These are phyloP conservation scores for Hypomecis atomaria DNA, from an alignment of 2,888 invertebrate genomes.

Conservation along the genomic window DNA sequence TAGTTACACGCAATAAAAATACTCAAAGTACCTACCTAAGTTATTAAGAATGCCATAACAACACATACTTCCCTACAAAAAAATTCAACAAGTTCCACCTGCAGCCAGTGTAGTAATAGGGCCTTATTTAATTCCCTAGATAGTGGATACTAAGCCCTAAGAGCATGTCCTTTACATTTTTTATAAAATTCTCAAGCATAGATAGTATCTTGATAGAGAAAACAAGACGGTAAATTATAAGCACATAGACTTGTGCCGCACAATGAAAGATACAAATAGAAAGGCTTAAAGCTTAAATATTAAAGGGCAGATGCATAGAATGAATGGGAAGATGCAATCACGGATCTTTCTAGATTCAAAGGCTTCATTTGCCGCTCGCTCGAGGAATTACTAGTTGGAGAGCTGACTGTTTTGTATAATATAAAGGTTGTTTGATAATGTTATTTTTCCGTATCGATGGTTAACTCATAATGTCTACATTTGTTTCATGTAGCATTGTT, in stretches of 20 bases:
- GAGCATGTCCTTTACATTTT: slow-evolving; percentile 8
- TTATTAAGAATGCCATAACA: too few relatives aligned
- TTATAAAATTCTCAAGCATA: slow-evolving; percentile 18
- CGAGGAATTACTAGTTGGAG: slow-evolving; percentile 29
- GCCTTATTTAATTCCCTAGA: too few relatives aligned
- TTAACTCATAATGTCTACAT: too few relatives aligned
- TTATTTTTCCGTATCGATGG: neutral
- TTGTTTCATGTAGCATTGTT: too few relatives aligned
- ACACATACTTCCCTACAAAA: too few relatives aligned
- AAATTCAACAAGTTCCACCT: too few relatives aligned
- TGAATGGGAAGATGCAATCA: slow-evolving; percentile 47
- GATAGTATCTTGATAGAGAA: slow-evolving; percentile 14
- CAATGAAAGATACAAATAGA: slow-evolving; percentile 44
- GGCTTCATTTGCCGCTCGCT: slow-evolving; percentile 44
- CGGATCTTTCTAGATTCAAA: slow-evolving; percentile 47
- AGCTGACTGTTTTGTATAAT: slow-evolving; percentile 5
- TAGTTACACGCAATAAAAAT: too few relatives aligned
- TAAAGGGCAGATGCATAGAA: slow-evolving; percentile 46
- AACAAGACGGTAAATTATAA: slow-evolving; percentile 33
- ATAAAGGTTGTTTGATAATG: neutral
- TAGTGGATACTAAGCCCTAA: neutral
- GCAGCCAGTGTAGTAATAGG: too few relatives aligned
- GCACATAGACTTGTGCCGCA: slow-evolving; percentile 34
- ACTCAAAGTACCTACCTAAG: too few relatives aligned
- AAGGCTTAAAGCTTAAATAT: slow-evolving; percentile 43